phyloP scores from a whole-genome alignment of 2,888 invertebrate species.

The Cordylochernes scorpioides region DNA sequence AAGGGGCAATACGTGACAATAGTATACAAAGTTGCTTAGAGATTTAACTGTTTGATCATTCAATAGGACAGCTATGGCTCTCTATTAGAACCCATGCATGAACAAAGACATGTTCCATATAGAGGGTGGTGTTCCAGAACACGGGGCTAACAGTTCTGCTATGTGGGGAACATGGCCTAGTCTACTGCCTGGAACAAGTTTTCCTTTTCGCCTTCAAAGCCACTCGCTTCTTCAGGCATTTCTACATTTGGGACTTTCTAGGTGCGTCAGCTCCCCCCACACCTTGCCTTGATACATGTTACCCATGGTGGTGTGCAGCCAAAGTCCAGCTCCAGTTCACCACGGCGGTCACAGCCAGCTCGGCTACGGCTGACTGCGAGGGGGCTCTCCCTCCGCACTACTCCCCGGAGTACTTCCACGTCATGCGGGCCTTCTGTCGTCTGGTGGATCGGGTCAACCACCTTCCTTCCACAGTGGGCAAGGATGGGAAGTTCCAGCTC shows the following conservation, averaged over 20 bases:
- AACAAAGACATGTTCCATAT: neutral
- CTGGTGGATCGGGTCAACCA: slow-evolving; percentile 63
- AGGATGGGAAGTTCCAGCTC: slow-evolving; percentile 91
- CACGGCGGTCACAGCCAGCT: slow-evolving; percentile 17
- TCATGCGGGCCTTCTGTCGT: slow-evolving; percentile 65
- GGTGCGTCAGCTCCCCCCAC: slow-evolving; percentile 37
- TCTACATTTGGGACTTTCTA: slow-evolving; percentile 94
- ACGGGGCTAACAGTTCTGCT: slow-evolving; percentile 50
- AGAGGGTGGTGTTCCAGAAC: slow-evolving; percentile 17
- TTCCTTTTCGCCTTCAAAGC: slow-evolving; percentile 83
- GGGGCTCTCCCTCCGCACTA: slow-evolving; percentile 11
- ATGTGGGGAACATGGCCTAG: slow-evolving; percentile 82
- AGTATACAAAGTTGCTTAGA: too few species aligned
- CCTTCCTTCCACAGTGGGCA: slow-evolving; percentile 61
- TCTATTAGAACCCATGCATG: neutral
- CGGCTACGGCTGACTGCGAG: slow-evolving; percentile 17
- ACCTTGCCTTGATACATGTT: too few species aligned
- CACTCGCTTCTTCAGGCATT: slow-evolving; percentile 64
- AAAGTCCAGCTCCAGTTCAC: slow-evolving; percentile 17
- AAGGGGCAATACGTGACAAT: too few species aligned
- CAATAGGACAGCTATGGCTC: too few species aligned
- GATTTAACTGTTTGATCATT: too few species aligned
- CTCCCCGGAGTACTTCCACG: slow-evolving; percentile 28
- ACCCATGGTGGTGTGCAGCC: slow-evolving; percentile 9
- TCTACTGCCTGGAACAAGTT: slow-evolving; percentile 71